A percentile compares a stretch with the other conserved stretches of the same genome.
These are phyloP conservation scores for Leptinotarsa undecemlineata DNA, from an alignment of 1,140 invertebrate genomes.

Conservation along the genomic window DNA sequence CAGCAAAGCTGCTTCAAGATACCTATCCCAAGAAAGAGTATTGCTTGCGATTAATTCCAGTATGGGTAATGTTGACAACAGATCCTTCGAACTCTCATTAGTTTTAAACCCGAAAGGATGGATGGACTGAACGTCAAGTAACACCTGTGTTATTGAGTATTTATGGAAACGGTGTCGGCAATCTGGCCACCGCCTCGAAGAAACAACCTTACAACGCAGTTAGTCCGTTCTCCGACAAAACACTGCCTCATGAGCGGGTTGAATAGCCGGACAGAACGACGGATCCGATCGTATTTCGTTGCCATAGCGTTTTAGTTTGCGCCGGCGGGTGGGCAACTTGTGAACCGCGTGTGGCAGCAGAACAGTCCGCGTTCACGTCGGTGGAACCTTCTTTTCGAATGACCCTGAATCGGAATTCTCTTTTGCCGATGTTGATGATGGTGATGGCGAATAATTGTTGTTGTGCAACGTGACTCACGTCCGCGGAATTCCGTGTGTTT, in stretches of 20 bases:
- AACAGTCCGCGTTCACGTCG: background rate
- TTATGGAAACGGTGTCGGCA: background rate
- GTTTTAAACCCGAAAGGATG: too few species aligned
- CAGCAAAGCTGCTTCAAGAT: too few species aligned
- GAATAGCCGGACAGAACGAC: constrained; percentile 14
- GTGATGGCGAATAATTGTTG: constrained; percentile 16
- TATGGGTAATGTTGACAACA: too few species aligned
- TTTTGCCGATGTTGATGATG: constrained; percentile 19
- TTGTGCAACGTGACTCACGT: constrained; percentile 14
- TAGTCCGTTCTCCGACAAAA: background rate
- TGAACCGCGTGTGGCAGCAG: constrained; percentile 16
- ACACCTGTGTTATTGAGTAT: too few species aligned
- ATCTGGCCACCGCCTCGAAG: background rate
- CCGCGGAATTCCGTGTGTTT: constrained; percentile 22
- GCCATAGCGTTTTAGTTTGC: constrained; percentile 15
- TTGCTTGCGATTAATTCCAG: too few species aligned
- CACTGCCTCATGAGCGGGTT: constrained; percentile 7
- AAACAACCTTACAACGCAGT: background rate
- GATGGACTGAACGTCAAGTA: too few species aligned
- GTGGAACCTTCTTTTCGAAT: constrained; percentile 17
- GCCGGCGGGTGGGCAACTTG: constrained; percentile 21
- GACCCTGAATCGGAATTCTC: constrained; percentile 11
- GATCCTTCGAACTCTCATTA: too few species aligned
- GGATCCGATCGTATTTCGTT: constrained; percentile 12
- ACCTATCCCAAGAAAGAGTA: too few species aligned